Evolutionary conservation across 2,888 invertebrate genomes (phyloP).

Genomic region (Drosophila monieri): DNA sequence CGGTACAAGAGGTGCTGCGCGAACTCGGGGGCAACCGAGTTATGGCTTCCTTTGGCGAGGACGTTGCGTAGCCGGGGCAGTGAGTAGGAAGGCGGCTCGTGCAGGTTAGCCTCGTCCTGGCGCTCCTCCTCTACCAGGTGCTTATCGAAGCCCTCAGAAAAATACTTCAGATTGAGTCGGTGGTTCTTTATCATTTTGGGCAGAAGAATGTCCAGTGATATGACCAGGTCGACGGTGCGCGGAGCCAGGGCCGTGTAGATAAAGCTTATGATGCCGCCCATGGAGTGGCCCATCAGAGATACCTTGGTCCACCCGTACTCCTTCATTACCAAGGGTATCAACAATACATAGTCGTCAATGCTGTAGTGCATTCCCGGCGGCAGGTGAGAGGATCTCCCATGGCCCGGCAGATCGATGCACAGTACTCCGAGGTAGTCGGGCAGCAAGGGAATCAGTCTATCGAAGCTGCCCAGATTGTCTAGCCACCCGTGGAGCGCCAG

Average conservation of each 20-base stretch:
- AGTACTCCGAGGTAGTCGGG: slow-evolving; percentile 84
- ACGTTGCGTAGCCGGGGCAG: slow-evolving; percentile 86
- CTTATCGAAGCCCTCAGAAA: slow-evolving; percentile 74
- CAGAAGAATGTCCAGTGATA: slow-evolving; percentile 69
- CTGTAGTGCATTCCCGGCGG: slow-evolving; percentile 85
- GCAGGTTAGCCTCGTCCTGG: slow-evolving; percentile 36
- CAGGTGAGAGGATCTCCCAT: slow-evolving; percentile 88
- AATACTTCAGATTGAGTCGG: neutral
- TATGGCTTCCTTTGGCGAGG: slow-evolving; percentile 85
- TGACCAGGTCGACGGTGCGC: slow-evolving; percentile 74
- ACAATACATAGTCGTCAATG: slow-evolving; percentile 78
- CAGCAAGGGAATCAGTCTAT: slow-evolving; percentile 87
- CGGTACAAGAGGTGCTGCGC: slow-evolving; percentile 85
- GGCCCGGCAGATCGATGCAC: slow-evolving; percentile 88
- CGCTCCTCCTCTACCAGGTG: slow-evolving; percentile 83
- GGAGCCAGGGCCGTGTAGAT: slow-evolving; percentile 86
- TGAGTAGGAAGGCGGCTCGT: slow-evolving; percentile 86
- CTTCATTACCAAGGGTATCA: slow-evolving; percentile 85
- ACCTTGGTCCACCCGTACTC: slow-evolving; percentile 88
- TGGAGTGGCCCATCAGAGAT: slow-evolving; percentile 88
- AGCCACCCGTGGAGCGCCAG: slow-evolving; percentile 90
- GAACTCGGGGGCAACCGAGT: slow-evolving; percentile 85
- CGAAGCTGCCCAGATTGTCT: slow-evolving; percentile 90
- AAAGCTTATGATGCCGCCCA: slow-evolving; percentile 87
- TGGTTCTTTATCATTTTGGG: neutral